These are phyloP conservation scores for Podarcis cretensis DNA, from an alignment of 2,113 vertebrate genomes.

Conservation along the genomic window DNA sequence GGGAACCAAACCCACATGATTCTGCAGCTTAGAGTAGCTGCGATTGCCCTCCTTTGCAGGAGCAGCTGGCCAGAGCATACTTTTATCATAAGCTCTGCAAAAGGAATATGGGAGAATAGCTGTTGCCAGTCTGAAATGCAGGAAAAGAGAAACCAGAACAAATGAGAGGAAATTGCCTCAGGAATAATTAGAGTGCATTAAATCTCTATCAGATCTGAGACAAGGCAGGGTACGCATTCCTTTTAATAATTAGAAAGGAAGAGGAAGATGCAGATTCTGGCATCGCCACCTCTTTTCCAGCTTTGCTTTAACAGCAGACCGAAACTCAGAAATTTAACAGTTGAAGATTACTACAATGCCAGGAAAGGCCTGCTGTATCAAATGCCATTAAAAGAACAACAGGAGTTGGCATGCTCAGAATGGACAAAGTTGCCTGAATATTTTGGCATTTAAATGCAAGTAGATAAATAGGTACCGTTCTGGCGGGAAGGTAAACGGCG, in stretches of 20 bases:
- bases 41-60: not conserved
- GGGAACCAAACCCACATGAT: not conserved
- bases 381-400: not conserved
- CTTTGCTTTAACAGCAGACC: not conserved
- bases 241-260: conserved; percentile 6
- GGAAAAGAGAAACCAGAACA: not conserved
- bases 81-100: not conserved
- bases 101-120: not conserved
- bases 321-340: not conserved
- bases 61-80: not conserved
- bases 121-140: not conserved
- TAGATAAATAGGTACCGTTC: too few species aligned
- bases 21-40: not conserved
- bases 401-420: not conserved
- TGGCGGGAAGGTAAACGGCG: too few species aligned
- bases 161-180: conserved; percentile 20
- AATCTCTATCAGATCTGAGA: not conserved
- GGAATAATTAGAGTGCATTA: conserved; percentile 16
- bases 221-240: not conserved
- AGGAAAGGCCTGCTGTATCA: not conserved
- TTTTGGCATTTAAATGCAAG: not conserved
- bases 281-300: not conserved
- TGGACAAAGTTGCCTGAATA: not conserved
- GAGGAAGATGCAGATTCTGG: not conserved
- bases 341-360: not conserved